Evolutionary conservation across 1,140 invertebrate species (phyloP).

Genomic region (Formica exsecta): DNA sequence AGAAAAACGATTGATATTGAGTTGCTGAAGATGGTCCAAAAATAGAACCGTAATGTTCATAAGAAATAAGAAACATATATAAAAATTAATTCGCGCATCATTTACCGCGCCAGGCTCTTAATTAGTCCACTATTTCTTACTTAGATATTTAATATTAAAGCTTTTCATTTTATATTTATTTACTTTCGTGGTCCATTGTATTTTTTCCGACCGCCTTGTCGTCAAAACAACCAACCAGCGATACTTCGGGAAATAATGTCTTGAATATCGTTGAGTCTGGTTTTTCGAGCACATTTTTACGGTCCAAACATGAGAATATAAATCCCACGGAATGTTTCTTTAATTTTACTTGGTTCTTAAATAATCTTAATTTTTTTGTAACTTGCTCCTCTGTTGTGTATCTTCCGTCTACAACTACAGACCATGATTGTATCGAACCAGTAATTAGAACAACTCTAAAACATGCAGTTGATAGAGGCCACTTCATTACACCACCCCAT

Average conservation of each 20-base stretch:
- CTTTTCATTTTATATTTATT: conserved; percentile 18
- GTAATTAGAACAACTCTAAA: conserved; percentile 77
- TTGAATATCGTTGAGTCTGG: conserved; percentile 88
- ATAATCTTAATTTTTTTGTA: conserved; percentile 69
- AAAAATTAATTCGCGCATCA: no score
- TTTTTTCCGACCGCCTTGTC: conserved; percentile 88
- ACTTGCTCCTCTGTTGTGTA: conserved; percentile 73
- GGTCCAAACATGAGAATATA: conserved; percentile 89
- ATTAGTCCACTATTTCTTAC: no score
- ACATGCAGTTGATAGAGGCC: no score
- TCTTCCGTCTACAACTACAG: conserved; percentile 74
- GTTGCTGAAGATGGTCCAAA: no score
- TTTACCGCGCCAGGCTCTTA: no score
- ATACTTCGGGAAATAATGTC: conserved; percentile 87
- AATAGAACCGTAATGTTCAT: no score
- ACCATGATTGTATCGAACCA: conserved; percentile 81
- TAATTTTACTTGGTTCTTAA: conserved; percentile 76
- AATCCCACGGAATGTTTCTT: conserved; percentile 85
- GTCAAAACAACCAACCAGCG: conserved; percentile 88
- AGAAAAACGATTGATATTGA: no score
- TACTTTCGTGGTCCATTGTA: conserved; percentile 78
- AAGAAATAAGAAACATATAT: no score
- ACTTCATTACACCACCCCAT: conserved; percentile 78
- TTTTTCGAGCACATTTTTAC: conserved; percentile 86
- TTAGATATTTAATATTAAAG: no score